These are phyloP conservation scores for Merluccius polli DNA, from an alignment of 2,797 vertebrate genomes.

Conservation along the genomic window DNA sequence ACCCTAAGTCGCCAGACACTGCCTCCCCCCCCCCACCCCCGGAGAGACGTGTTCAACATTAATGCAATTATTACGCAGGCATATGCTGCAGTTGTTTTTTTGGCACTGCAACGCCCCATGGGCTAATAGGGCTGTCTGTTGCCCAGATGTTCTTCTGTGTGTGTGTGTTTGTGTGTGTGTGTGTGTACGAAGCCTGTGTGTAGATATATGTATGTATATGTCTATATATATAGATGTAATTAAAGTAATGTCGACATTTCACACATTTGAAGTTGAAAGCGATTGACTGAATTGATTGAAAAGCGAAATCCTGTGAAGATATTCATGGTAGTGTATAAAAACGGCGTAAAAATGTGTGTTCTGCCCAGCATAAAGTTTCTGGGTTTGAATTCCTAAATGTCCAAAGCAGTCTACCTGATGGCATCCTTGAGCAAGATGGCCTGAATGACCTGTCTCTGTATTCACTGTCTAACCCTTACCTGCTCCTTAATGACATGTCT, in stretches of 20 bases:
- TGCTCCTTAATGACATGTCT: no score
- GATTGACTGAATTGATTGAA: background rate
- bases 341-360: background rate
- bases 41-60: slow-evolving; percentile 72
- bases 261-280: background rate
- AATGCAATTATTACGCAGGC: slow-evolving; percentile 75
- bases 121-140: slow-evolving; percentile 73
- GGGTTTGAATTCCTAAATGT: background rate
- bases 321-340: background rate
- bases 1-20: slow-evolving; percentile 48
- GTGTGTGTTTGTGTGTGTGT: slow-evolving; percentile 31
- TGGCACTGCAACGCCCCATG: slow-evolving; percentile 64
- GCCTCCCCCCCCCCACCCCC: slow-evolving; percentile 49
- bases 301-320: background rate
- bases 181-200: background rate
- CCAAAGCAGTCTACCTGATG: no score
- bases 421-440: no score
- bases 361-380: background rate
- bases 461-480: no score
- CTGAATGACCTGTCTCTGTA: background rate
- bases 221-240: background rate
- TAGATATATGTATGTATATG: background rate
- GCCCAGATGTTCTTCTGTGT: slow-evolving; percentile 69
- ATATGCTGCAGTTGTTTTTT: slow-evolving; percentile 75
- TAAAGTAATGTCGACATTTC: background rate